Percentiles rank a stretch among this genome's conserved stretches.
These are phyloP conservation scores for Hyposoter dolosus DNA, from an alignment of 2,888 invertebrate genomes.

Conservation along the genomic window DNA sequence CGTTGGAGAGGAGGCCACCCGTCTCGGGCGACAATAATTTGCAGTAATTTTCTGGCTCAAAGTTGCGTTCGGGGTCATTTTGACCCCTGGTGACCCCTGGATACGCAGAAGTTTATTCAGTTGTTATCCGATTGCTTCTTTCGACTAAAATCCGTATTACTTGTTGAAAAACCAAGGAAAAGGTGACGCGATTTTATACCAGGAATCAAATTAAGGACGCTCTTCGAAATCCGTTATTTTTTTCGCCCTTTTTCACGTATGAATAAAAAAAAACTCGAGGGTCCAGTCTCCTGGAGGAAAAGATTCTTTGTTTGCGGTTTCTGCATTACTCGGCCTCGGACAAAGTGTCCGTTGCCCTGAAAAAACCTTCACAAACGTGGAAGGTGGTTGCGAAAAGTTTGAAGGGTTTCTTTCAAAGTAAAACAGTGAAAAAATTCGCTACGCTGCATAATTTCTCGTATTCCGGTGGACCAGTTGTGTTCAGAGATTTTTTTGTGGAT, in stretches of 20 bases:
- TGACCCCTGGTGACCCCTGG: too few relatives aligned
- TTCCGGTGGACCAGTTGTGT: neutral
- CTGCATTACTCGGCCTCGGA: conserved; percentile 1
- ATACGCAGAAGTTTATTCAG: too few relatives aligned
- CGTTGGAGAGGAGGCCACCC: too few relatives aligned
- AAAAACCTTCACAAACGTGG: neutral
- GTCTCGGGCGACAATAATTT: too few relatives aligned
- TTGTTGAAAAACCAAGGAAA: too few relatives aligned
- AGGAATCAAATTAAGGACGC: neutral
- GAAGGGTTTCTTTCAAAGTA: neutral
- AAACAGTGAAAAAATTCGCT: neutral
- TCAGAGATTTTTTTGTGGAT: neutral
- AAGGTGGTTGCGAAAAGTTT: neutral
- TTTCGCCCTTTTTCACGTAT: neutral
- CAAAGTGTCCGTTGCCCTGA: neutral
- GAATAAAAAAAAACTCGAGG: neutral
- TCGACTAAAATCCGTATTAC: too few relatives aligned
- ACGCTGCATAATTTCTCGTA: neutral
- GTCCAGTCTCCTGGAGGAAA: conserved; percentile 9
- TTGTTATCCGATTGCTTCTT: too few relatives aligned
- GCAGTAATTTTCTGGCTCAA: too few relatives aligned
- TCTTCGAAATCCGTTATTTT: neutral
- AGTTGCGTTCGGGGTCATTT: too few relatives aligned
- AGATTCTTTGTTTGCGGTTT: conserved; percentile 22
- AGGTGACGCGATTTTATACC: too few relatives aligned